Conservation (phyloP, 2,113 vertebrate genomes). For the Chiloscyllium plagiosum region DNA sequence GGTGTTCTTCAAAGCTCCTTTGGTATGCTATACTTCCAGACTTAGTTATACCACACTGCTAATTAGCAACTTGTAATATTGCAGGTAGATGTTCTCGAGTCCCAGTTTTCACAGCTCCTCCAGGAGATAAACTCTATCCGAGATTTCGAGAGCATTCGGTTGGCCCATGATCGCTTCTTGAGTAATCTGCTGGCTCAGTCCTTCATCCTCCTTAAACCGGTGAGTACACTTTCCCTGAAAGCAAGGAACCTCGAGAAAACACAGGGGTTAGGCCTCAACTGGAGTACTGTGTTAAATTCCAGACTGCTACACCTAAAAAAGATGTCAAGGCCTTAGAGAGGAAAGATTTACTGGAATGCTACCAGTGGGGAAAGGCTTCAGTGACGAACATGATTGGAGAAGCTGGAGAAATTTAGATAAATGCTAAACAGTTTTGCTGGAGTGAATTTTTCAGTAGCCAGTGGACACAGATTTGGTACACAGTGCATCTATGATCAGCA, state of each 20-base stretch:
- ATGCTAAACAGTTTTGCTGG: no score
- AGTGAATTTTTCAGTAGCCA: no score
- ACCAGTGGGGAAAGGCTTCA: no score
- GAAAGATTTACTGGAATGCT: background rate
- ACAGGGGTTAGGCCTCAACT: background rate
- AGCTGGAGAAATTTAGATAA: no score
- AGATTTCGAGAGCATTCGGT: slow-evolving; percentile 91
- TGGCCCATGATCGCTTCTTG: slow-evolving; percentile 94
- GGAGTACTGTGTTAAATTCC: background rate
- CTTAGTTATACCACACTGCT: background rate
- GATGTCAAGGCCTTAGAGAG: background rate
- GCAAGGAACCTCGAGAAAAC: background rate
- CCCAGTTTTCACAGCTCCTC: slow-evolving; percentile 93
- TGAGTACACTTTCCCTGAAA: slow-evolving; percentile 48
- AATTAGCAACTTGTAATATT: background rate
- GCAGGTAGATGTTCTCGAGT: slow-evolving; percentile 93
- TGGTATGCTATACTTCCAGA: background rate
- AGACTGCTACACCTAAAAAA: background rate
- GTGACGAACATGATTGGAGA: no score
- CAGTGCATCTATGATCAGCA: no score
- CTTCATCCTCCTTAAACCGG: slow-evolving; percentile 94
- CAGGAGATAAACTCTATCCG: slow-evolving; percentile 88
- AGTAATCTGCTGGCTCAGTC: slow-evolving; percentile 94
- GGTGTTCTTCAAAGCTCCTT: background rate
- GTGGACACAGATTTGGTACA: no score